Conservation (phyloP, 2,113 vertebrate species). For the Oostethus manadensis region DNA sequence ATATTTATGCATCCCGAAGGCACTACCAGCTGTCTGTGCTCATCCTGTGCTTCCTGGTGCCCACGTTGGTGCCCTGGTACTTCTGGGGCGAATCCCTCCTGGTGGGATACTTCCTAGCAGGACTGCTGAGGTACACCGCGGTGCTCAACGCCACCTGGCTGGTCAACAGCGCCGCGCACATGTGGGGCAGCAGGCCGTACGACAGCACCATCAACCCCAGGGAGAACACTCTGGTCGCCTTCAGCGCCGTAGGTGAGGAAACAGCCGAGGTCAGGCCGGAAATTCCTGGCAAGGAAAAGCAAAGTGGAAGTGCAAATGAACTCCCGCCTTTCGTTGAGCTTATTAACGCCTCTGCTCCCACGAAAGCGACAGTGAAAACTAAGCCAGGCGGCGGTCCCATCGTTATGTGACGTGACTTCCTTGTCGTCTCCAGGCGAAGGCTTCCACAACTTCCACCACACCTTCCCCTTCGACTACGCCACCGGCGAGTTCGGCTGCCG, state of each 20-base stretch:
- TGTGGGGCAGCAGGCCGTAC: constrained; percentile 91
- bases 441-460: constrained; percentile 96
- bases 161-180: constrained; percentile 95
- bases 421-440: constrained; percentile 80
- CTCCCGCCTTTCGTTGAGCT: too few species aligned
- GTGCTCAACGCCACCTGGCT: constrained; percentile 90
- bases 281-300: too few species aligned
- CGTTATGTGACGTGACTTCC: too few species aligned
- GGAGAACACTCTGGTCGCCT: constrained; percentile 86
- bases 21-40: constrained; percentile 83
- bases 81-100: constrained; percentile 83
- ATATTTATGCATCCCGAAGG: constrained; percentile 61
- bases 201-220: constrained; percentile 86
- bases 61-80: constrained; percentile 84
- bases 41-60: constrained; percentile 84
- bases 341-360: too few species aligned
- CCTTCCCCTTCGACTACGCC: constrained; percentile 92
- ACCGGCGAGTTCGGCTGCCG: constrained; percentile 89
- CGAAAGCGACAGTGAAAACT: too few species aligned
- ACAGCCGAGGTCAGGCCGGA: too few species aligned
- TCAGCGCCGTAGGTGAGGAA: constrained; percentile 84
- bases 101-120: constrained; percentile 79
- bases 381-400: too few species aligned
- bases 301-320: too few species aligned
- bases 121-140: constrained; percentile 78